These are phyloP conservation scores for Sitta carolinensis DNA, from an alignment of 2,797 vertebrate genomes.

Conservation along the genomic window DNA sequence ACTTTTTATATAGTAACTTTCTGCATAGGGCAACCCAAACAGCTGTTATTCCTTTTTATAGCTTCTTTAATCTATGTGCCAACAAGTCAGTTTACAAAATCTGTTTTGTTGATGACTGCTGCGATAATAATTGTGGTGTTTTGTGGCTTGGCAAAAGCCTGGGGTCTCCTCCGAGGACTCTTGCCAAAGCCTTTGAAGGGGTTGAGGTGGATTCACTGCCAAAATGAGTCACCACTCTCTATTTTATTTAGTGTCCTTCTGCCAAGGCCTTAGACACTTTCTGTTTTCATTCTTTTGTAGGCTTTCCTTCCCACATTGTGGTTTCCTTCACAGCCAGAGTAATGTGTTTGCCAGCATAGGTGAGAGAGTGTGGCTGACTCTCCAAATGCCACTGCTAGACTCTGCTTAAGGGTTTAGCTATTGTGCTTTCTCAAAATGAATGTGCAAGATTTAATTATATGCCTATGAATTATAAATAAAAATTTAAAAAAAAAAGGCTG, in stretches of 20 bases:
- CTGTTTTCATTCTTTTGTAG: constrained; percentile 87
- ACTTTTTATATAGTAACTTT: constrained; percentile 79
- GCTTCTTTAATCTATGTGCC: constrained; percentile 84
- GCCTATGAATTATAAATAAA: constrained; percentile 59
- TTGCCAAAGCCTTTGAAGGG: constrained; percentile 87
- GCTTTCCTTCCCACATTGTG: constrained; percentile 85
- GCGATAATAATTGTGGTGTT: constrained; percentile 85
- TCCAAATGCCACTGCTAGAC: constrained; percentile 64
- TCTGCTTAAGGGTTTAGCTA: constrained; percentile 59
- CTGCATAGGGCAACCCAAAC: constrained; percentile 81
- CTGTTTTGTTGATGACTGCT: constrained; percentile 87
- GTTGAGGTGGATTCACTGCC: constrained; percentile 85
- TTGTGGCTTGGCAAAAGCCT: constrained; percentile 87
- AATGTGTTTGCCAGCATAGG: constrained; percentile 81
- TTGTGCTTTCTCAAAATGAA: constrained; percentile 57
- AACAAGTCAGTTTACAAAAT: constrained; percentile 87
- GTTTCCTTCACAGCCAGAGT: constrained; percentile 83
- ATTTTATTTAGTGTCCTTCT: constrained; percentile 84
- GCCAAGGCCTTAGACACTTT: constrained; percentile 88
- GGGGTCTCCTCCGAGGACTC: constrained; percentile 84
- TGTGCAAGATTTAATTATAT: constrained; percentile 64
- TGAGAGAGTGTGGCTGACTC: constrained; percentile 77
- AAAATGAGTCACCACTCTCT: constrained; percentile 86
- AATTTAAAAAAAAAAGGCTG: not conserved
- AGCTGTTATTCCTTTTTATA: constrained; percentile 85